Conservation (phyloP, 2,113 vertebrate species). For the Indri indri region DNA sequence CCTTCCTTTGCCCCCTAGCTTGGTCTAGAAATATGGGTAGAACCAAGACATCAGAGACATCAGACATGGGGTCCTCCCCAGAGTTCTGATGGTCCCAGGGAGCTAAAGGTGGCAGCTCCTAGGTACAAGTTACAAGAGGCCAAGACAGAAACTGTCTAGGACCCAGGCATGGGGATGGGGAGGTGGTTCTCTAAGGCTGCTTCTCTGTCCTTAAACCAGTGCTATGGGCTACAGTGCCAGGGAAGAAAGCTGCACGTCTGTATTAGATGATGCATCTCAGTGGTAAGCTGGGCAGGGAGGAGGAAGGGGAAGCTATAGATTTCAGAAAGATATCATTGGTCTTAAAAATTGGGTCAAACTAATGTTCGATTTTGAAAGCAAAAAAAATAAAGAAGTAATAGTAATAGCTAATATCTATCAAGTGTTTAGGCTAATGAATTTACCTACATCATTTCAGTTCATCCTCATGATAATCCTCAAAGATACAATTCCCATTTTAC, state of each 20-base stretch:
- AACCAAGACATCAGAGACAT: background rate
- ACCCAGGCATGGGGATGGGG: accelerated
- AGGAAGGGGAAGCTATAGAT: background rate
- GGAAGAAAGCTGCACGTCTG: background rate
- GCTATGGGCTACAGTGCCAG: background rate
- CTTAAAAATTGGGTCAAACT: background rate
- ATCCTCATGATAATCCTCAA: background rate
- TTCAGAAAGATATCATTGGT: background rate
- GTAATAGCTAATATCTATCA: background rate
- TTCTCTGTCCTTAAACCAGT: background rate
- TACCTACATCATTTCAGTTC: background rate
- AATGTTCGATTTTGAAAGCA: background rate
- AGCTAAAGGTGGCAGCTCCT: background rate
- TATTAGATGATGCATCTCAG: background rate
- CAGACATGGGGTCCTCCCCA: background rate
- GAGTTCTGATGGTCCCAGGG: too few relatives aligned
- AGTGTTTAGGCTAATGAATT: background rate
- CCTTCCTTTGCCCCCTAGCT: background rate
- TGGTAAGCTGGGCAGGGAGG: background rate
- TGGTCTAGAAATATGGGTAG: background rate
- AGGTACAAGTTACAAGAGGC: background rate
- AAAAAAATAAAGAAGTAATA: background rate
- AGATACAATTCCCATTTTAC: background rate
- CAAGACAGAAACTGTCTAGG: background rate
- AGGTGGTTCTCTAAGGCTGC: background rate